A percentile compares a stretch with the other conserved stretches of the same genome.
Conservation (phyloP, 2,797 vertebrate genomes). For the Cercopithecus neglectus region DNA sequence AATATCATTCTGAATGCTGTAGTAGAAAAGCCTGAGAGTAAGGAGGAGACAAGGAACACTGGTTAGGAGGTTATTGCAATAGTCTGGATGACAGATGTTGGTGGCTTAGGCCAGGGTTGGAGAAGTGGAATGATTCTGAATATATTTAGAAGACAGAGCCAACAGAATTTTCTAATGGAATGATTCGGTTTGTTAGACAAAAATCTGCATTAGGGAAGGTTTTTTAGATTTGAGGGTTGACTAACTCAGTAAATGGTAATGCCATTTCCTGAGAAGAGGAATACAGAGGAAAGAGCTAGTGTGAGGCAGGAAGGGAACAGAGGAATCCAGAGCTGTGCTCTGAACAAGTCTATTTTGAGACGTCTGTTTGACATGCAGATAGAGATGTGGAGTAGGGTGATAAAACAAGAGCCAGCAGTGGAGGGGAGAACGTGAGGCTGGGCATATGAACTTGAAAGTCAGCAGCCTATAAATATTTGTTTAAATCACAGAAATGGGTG, state of each 20-base stretch:
- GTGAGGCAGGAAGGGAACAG: background rate
- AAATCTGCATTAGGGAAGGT: background rate
- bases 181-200: background rate
- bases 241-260: background rate
- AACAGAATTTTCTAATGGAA: background rate
- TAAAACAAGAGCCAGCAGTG: background rate
- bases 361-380: background rate
- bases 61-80: background rate
- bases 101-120: background rate
- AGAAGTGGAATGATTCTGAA: background rate
- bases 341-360: background rate
- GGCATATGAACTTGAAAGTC: background rate
- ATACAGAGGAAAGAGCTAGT: background rate
- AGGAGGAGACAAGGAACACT: fast-evolving
- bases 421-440: background rate
- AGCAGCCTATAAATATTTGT: background rate
- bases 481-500: background rate
- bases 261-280: background rate
- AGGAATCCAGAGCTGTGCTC: background rate
- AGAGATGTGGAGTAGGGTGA: background rate
- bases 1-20: background rate
- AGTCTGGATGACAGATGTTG: fast-evolving
- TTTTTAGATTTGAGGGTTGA: background rate
- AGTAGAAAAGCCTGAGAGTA: background rate
- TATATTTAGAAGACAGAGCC: background rate